These are phyloP conservation scores for Anneissia japonica DNA, from an alignment of 35 echinoderm and acorn worm species.

Conservation along the genomic window DNA sequence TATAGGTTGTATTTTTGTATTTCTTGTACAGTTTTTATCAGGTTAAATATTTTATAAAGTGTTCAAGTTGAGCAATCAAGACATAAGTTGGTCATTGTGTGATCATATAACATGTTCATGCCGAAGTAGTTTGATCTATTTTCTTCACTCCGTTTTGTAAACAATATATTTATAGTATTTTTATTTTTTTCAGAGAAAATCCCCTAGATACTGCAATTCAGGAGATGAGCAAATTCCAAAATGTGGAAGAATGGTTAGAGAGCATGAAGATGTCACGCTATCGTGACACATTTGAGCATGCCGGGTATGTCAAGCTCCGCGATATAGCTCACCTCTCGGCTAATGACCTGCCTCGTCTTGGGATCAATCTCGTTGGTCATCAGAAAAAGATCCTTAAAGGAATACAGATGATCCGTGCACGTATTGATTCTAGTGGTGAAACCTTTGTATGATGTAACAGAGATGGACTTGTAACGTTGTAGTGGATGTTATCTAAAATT, in stretches of 20 bases:
- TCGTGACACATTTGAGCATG: constrained; percentile 70
- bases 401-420: constrained; percentile 76
- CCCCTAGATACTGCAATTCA: not conserved
- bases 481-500: too few species aligned
- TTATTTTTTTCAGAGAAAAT: not conserved
- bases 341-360: constrained; percentile 69
- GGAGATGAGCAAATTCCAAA: constrained; percentile 22
- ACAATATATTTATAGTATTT: not conserved
- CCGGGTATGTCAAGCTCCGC: constrained; percentile 79
- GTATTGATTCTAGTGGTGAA: constrained; percentile 62
- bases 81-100: too few species aligned
- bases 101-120: too few species aligned
- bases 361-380: constrained; percentile 84
- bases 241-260: constrained; percentile 84
- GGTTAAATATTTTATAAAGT: too few species aligned
- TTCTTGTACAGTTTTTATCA: too few species aligned
- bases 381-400: constrained; percentile 97
- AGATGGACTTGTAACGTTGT: too few species aligned
- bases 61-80: too few species aligned
- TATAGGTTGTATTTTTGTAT: too few species aligned
- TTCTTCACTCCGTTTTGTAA: too few species aligned
- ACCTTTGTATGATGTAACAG: constrained; percentile 60
- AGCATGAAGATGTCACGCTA: constrained; percentile 93
- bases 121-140: too few species aligned
- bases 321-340: constrained; percentile 68